These are phyloP conservation scores for Amblyjoppa proteus DNA, from an alignment of 2,888 invertebrate species.

Conservation along the genomic window DNA sequence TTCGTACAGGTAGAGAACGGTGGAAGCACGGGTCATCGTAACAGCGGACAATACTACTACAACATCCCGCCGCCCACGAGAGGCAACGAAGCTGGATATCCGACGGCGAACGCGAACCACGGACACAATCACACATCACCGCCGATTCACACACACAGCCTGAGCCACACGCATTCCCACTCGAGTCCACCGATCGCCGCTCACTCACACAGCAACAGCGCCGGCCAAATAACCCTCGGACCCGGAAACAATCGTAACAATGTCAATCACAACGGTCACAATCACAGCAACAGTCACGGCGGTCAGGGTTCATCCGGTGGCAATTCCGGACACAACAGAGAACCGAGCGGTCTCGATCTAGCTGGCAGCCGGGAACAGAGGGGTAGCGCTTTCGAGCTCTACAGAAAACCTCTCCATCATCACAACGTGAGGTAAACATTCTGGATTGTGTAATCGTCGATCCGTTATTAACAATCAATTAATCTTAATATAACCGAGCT, in stretches of 20 bases:
- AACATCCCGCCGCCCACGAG: slow-evolving; percentile 84
- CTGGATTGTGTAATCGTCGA: neutral
- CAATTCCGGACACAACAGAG: slow-evolving; percentile 82
- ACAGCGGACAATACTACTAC: slow-evolving; percentile 86
- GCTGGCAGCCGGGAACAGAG: slow-evolving; percentile 96
- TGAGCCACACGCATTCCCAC: slow-evolving; percentile 82
- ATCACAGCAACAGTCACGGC: slow-evolving; percentile 76
- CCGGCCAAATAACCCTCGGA: slow-evolving; percentile 81
- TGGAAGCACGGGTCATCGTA: slow-evolving; percentile 85
- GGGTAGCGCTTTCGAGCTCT: slow-evolving; percentile 97
- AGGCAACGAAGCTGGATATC: slow-evolving; percentile 76
- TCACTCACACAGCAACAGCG: slow-evolving; percentile 83
- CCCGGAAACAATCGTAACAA: slow-evolving; percentile 80
- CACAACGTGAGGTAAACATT: slow-evolving; percentile 90
- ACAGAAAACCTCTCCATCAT: slow-evolving; percentile 95
- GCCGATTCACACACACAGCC: slow-evolving; percentile 80
- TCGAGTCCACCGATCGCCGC: slow-evolving; percentile 81
- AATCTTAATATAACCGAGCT: slow-evolving; percentile 77
- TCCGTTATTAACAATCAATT: slow-evolving; percentile 1
- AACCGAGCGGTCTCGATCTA: slow-evolving; percentile 87
- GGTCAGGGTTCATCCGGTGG: slow-evolving; percentile 74
- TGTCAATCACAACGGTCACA: slow-evolving; percentile 79
- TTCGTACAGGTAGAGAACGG: slow-evolving; percentile 84
- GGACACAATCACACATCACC: slow-evolving; percentile 78
- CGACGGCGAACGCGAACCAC: slow-evolving; percentile 79